Conservation (phyloP, 2,113 vertebrate genomes). For the Crypturellus undulatus region DNA sequence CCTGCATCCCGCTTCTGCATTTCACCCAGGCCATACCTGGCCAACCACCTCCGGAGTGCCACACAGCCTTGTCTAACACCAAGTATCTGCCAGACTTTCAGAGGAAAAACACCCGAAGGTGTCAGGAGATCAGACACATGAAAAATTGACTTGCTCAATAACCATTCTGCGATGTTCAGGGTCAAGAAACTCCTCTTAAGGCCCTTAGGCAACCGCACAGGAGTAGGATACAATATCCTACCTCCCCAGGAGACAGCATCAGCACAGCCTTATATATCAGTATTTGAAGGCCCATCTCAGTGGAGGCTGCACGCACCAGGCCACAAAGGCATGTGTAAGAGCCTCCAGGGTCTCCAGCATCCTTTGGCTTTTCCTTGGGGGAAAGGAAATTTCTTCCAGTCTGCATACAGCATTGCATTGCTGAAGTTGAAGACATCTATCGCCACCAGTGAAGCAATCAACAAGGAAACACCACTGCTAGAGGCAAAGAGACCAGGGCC, state of each 20-base stretch:
- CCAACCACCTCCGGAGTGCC: background rate
- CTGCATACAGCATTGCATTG: background rate
- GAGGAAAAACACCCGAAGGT: background rate
- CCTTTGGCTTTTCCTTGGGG: background rate
- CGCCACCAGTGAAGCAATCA: background rate
- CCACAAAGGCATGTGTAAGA: background rate
- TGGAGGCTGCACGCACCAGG: background rate
- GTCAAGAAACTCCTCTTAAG: no score
- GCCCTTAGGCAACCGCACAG: no score
- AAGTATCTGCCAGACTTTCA: background rate
- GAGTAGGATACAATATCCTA: background rate
- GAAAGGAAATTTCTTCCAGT: background rate
- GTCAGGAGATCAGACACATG: background rate
- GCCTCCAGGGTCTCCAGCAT: background rate
- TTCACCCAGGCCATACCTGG: background rate
- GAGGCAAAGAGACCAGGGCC: background rate
- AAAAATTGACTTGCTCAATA: no score
- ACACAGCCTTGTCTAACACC: no score
- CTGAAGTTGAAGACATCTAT: background rate
- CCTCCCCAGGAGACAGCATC: background rate
- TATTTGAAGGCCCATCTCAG: background rate
- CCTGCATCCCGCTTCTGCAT: background rate
- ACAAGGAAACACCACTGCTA: background rate
- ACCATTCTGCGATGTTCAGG: no score
- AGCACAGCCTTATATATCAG: background rate